Conservation (phyloP, 2,113 vertebrate genomes). For the Stigmatopora nigra region DNA sequence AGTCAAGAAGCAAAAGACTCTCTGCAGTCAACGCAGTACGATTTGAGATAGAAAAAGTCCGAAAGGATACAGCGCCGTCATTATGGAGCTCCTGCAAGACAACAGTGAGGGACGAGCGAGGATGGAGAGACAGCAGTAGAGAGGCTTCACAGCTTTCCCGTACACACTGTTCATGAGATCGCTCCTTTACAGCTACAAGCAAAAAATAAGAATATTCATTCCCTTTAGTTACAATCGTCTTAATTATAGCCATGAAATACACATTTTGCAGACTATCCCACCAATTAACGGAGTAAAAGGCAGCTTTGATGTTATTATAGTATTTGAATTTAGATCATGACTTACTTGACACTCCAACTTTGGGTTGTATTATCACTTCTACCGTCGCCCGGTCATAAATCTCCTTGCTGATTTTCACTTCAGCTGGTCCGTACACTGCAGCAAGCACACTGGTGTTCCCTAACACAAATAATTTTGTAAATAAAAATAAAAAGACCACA, state of each 20-base stretch:
- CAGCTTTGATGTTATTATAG: neutral
- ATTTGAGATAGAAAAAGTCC: neutral
- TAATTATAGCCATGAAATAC: too few relatives aligned
- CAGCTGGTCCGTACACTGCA: constrained; percentile 83
- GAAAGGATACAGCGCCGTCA: constrained; percentile 85
- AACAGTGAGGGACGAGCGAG: constrained; percentile 81
- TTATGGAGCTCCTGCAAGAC: constrained; percentile 84
- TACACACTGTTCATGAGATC: constrained; percentile 80
- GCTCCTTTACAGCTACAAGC: constrained; percentile 75
- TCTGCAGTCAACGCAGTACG: neutral
- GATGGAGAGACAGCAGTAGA: constrained; percentile 76
- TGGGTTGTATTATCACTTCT: constrained; percentile 85
- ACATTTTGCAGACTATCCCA: too few relatives aligned
- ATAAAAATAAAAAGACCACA: neutral
- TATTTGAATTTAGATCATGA: neutral
- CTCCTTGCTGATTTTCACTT: constrained; percentile 85
- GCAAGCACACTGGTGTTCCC: constrained; percentile 84
- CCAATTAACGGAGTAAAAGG: too few relatives aligned
- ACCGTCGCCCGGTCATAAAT: constrained; percentile 83
- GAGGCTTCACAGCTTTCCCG: constrained; percentile 76
- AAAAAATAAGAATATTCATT: too few relatives aligned
- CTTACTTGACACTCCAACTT: constrained; percentile 82
- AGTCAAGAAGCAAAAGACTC: constrained; percentile 48
- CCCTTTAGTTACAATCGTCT: too few relatives aligned
- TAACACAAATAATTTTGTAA: constrained; percentile 35